Evolutionary conservation across 2,888 invertebrate genomes (phyloP).

Genomic region (Saturnia pavonia): DNA sequence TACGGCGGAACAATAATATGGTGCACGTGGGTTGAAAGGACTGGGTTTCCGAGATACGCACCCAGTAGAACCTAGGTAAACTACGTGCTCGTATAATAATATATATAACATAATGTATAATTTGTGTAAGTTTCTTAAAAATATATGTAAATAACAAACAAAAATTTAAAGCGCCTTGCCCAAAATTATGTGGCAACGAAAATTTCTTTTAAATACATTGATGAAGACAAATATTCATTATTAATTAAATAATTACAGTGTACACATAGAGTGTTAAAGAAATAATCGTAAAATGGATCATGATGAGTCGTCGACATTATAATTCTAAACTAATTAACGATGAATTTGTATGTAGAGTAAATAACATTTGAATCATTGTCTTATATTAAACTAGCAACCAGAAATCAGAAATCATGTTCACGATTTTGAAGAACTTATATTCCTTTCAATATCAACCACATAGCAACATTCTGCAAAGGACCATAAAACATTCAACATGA

Average conservation of each 20-base stretch:
- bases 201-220: no score
- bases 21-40: conserved; percentile 27
- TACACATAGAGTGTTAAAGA: no score
- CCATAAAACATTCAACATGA: conserved; percentile 4
- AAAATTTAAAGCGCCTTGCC: no score
- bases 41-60: conserved; percentile 25
- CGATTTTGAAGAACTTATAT: no score
- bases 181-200: no score
- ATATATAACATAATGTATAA: neutral
- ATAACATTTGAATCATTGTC: neutral
- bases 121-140: no score
- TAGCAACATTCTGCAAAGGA: neutral
- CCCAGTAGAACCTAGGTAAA: neutral
- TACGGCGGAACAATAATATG: conserved; percentile 38
- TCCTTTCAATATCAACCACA: no score
- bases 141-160: no score
- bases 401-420: neutral
- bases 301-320: no score
- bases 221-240: neutral
- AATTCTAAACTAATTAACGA: neutral
- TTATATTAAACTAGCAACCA: neutral
- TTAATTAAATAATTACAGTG: no score
- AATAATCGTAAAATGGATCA: no score
- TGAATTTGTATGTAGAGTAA: neutral
- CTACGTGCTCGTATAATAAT: neutral